phyloP scores from a whole-genome alignment of 2,797 vertebrate species.

The Ctenochaetus hawaiiensis region DNA sequence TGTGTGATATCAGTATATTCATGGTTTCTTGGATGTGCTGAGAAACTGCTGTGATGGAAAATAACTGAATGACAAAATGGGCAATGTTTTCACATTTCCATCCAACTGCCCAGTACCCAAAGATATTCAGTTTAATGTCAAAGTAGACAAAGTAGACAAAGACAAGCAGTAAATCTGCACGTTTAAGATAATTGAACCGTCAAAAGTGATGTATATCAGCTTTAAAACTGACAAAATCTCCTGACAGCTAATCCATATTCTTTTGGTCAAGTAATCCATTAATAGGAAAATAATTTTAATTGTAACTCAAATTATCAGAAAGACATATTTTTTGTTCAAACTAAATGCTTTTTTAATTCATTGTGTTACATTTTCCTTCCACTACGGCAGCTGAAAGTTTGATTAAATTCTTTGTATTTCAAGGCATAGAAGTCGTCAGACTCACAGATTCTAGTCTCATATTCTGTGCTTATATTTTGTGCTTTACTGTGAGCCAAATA shows the following conservation, averaged over 20 bases:
- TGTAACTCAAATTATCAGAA: background rate
- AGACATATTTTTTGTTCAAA: no score
- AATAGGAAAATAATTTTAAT: background rate
- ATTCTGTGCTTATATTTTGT: background rate
- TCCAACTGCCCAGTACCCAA: background rate
- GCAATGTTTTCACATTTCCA: background rate
- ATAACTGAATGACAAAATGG: background rate
- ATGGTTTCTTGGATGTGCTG: no score
- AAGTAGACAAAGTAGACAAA: background rate
- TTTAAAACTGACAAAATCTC: background rate
- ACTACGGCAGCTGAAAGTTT: no score
- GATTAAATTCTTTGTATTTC: no score
- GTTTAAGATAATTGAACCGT: background rate
- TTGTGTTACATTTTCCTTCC: no score
- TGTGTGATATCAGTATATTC: background rate
- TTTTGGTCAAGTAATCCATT: background rate
- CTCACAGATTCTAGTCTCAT: no score
- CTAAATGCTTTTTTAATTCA: no score
- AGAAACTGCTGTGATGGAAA: background rate
- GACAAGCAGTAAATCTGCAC: background rate
- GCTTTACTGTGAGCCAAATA: background rate
- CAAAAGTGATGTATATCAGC: background rate
- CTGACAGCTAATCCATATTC: background rate
- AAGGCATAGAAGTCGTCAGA: no score
- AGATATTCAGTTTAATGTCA: background rate